These are phyloP conservation scores for Leptocoma aspasia DNA, from an alignment of 2,113 vertebrate species.

Conservation along the genomic window DNA sequence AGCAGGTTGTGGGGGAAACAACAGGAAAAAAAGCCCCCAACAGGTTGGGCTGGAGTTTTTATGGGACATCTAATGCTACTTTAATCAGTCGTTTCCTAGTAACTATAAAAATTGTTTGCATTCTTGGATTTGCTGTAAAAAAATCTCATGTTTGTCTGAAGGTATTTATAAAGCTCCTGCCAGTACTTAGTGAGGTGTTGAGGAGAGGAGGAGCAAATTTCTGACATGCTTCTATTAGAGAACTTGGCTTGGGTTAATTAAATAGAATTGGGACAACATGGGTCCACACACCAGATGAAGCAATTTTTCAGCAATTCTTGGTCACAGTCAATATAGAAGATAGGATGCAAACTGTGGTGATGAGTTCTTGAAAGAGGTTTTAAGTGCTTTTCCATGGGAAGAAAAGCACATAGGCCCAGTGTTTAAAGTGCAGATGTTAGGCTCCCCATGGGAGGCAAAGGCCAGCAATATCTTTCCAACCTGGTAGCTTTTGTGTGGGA, in stretches of 20 bases:
- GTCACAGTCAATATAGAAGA: not conserved
- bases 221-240: not conserved
- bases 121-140: conserved; percentile 1
- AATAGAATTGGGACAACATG: not conserved
- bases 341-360: not conserved
- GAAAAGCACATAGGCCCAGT: not conserved
- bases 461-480: not conserved
- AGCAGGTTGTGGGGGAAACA: too few relatives aligned
- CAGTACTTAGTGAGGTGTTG: not conserved
- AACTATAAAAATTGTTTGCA: not conserved
- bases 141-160: not conserved
- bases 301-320: not conserved
- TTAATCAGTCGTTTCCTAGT: not conserved
- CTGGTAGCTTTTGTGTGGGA: not conserved
- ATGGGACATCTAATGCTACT: not conserved
- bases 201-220: not conserved
- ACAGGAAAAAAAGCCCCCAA: too few relatives aligned
- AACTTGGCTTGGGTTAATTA: not conserved
- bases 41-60: not conserved
- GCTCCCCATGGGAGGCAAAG: not conserved
- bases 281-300: not conserved
- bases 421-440: not conserved
- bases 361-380: not conserved
- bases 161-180: not conserved
- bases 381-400: not conserved